Base-by-base conservation (phyloP, 2,113 vertebrate genomes). In the Acrocephalus kingi region DNA sequence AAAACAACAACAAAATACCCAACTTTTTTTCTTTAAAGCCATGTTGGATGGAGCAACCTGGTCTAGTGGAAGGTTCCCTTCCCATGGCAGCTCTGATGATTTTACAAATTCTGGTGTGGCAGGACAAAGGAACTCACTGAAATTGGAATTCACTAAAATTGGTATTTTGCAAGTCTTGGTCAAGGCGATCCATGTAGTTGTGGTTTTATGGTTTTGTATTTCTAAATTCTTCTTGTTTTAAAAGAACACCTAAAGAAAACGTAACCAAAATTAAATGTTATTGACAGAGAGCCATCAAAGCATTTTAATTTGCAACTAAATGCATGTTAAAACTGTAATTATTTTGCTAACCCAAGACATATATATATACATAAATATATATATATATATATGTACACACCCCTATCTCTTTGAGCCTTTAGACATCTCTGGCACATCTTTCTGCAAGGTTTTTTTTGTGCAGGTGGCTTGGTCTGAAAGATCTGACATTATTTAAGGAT, bases 391-490 rank as follows among this genome's bases (percentile, higher is more conserved):
- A 8, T 2, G 5, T 3, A 10, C 2, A 37, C 9, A 10, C 1
- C 3, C 3, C 15, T 18, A 4, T 27, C 15, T 41, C 1, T 30
- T 7, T 15, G 49, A 69, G 66, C 43, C 17, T 23, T 79, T 18
- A 13, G 21, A 2, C n/a, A 66, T 27, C 37, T 64, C 46, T 43
- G 13, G 18, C 71, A 39, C 4, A 0, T 14, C 8, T 4, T 3
- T 64, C 0, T 6, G 64, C 41, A 17, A 2, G 4, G 3, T 23
- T 56, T 69, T 66, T 66, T 20, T 4, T 0, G 0, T 33, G 37
- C 59, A 23, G 39, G 12, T 71, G 43, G 3, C 73, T 66, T 51
- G 48, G 23, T 27, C 52, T 78, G 69, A 37, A 78, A 56, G 56
- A 21, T 13, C 45, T 15, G 75, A 4, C 6, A 0, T 66, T 27